Base-by-base conservation (phyloP, 2,797 vertebrate genomes). In the Sebastes elongatus region DNA sequence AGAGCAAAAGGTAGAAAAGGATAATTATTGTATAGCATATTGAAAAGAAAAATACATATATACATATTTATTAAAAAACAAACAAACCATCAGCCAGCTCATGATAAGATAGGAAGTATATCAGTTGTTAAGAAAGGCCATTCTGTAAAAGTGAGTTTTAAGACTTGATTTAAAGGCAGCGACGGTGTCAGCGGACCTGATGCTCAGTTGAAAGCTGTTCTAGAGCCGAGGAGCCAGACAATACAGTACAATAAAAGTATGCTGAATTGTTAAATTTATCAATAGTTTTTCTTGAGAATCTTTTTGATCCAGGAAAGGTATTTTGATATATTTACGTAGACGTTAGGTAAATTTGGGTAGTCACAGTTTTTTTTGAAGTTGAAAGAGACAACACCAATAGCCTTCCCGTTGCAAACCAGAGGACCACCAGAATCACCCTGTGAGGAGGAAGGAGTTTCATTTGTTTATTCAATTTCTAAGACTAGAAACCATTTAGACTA, bases 351-450 rank as follows among this genome's bases (percentile, higher is more conserved):
- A 25, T 89, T 7, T 52, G 88, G 79, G 42, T 93, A 89, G 18
- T 20, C 0, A 23, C 92, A 94, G 22, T 78, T 62, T 0, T 0
- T 0, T 0, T 1, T 0, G 0, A 3, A 0, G 71, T 93, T 91
- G 71, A 91, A 93, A 11, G 93, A 94, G 14, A 90, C 90, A 0
- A 94, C 52, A 2, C 93, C 94, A 46, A 88, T 84, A 20, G 89
- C 91, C 7, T 3, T 3, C 6, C n/a, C 32, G 0, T 20, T 16
- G 68, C 90, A 95, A 68, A 95, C 89, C 68, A 95, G 80, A 49
- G 93, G 94, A 4, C 92, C 93, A 10, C 94, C 94, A 7, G 87
- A 94, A 78, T 95, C 93, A 3, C 90, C 92, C 93, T 94, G 88
- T 22, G 75, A 86, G 32, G 6, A 63, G 10, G 46, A 49, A 62